These are phyloP conservation scores for Rhabdornis inornatus DNA, from an alignment of 2,113 vertebrate species.

Conservation along the genomic window DNA sequence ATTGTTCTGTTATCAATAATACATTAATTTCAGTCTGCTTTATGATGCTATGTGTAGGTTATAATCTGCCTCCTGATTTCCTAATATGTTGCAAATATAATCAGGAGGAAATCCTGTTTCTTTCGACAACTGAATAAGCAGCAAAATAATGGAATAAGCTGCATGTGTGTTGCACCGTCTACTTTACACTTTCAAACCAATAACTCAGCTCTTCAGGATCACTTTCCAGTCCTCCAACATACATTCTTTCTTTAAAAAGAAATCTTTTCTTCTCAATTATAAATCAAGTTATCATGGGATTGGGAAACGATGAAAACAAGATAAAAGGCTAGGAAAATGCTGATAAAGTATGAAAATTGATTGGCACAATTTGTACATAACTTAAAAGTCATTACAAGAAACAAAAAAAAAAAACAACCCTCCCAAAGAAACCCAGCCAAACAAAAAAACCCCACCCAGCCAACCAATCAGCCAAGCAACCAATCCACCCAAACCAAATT, in stretches of 20 bases:
- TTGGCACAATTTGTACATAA: neutral
- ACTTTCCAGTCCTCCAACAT: neutral
- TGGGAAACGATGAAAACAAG: neutral
- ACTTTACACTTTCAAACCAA: neutral
- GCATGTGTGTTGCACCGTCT: neutral
- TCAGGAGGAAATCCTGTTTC: neutral
- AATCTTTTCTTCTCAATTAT: neutral
- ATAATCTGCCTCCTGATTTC: neutral
- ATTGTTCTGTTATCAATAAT: neutral
- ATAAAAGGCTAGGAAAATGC: neutral
- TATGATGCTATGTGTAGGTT: neutral
- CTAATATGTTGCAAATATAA: neutral
- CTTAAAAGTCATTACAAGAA: neutral
- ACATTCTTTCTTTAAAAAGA: neutral
- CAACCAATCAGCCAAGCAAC: neutral
- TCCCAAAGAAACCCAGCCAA: neutral
- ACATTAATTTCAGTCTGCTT: neutral
- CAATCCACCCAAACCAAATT: neutral
- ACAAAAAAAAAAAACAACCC: neutral
- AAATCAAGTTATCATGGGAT: neutral
- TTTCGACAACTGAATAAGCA: constrained; percentile 19
- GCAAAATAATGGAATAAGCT: neutral
- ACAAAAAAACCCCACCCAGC: neutral
- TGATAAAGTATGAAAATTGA: neutral
- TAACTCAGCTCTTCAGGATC: neutral